phyloP scores from a whole-genome alignment of 2,888 invertebrate species.

The Drosophila melanosoma region DNA sequence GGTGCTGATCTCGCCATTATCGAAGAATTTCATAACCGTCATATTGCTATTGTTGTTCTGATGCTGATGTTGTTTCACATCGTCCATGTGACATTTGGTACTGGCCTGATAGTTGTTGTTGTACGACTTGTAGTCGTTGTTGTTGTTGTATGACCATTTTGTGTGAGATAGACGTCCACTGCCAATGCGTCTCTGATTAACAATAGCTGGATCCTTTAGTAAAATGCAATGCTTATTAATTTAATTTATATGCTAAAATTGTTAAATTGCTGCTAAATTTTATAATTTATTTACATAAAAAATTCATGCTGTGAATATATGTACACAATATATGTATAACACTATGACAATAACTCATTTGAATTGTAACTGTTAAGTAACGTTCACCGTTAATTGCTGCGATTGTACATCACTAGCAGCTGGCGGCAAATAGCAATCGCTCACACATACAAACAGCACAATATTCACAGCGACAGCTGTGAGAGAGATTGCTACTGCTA shows the following conservation, averaged over 20 bases:
- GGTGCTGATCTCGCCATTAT: constrained; percentile 65
- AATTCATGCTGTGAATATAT: not conserved
- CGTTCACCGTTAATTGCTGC: constrained; percentile 21
- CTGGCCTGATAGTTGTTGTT: constrained; percentile 40
- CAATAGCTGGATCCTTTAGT: constrained; percentile 76
- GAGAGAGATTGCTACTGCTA: constrained; percentile 25
- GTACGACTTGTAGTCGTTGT: constrained; percentile 44
- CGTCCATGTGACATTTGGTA: constrained; percentile 42
- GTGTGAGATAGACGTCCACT: constrained; percentile 82
- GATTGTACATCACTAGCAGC: constrained; percentile 48
- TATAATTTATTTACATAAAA: not conserved
- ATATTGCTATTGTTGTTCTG: constrained; percentile 35
- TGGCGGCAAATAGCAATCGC: constrained; percentile 12
- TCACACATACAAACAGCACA: constrained; percentile 6
- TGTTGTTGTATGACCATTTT: constrained; percentile 72
- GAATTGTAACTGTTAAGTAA: constrained; percentile 32
- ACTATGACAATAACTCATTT: not conserved
- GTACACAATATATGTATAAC: not conserved
- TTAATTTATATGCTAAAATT: not conserved
- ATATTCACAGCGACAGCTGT: constrained; percentile 48
- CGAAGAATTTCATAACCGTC: constrained; percentile 65
- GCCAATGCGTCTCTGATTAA: constrained; percentile 82
- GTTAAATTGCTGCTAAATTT: not conserved
- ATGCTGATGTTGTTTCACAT: constrained; percentile 32
- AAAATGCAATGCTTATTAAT: not conserved